Percentiles rank a stretch among this genome's conserved stretches.
These are phyloP conservation scores for Hippoglossus stenolepis DNA, from an alignment of 2,113 vertebrate species.

Conservation along the genomic window DNA sequence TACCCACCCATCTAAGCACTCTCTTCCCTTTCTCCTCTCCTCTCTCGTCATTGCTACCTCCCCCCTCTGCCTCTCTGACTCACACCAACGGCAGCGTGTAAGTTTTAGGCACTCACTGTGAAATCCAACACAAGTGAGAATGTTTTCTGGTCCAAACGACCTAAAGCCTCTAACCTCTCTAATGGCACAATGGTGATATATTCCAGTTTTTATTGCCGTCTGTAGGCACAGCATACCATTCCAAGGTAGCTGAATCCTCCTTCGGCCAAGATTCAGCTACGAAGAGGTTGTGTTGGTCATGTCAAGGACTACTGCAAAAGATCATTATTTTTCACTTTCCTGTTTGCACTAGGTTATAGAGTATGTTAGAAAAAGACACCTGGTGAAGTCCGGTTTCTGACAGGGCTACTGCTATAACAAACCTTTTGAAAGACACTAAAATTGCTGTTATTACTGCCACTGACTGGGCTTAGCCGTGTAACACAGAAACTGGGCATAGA, in stretches of 20 bases:
- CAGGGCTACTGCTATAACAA: conserved; percentile 21
- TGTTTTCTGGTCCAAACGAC: conserved; percentile 73
- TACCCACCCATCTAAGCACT: conserved; percentile 53
- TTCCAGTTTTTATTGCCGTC: conserved; percentile 70
- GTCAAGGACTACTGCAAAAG: conserved; percentile 35
- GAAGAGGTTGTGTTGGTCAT: conserved; percentile 43
- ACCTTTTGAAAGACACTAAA: conserved; percentile 41
- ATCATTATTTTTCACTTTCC: conserved; percentile 42
- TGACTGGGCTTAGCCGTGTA: conserved; percentile 17
- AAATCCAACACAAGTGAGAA: conserved; percentile 77
- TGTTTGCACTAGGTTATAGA: conserved; percentile 34
- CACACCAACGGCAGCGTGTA: conserved; percentile 66
- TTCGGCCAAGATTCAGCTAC: conserved; percentile 56
- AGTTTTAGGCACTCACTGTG: conserved; percentile 79
- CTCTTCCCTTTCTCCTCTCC: conserved; percentile 48
- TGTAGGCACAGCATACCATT: conserved; percentile 48
- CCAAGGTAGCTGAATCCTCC: conserved; percentile 54
- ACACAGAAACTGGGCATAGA: conserved; percentile 12
- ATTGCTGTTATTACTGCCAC: conserved; percentile 30
- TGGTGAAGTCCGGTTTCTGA: neutral
- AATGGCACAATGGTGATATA: conserved; percentile 72
- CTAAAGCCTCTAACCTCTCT: conserved; percentile 65
- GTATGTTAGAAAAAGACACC: conserved; percentile 6
- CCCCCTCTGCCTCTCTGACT: conserved; percentile 54
- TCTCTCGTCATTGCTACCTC: conserved; percentile 40